A percentile compares a stretch with the other conserved stretches of the same genome.
These are phyloP conservation scores for Heliconius himera DNA, from an alignment of 1,140 invertebrate species.

Conservation along the genomic window DNA sequence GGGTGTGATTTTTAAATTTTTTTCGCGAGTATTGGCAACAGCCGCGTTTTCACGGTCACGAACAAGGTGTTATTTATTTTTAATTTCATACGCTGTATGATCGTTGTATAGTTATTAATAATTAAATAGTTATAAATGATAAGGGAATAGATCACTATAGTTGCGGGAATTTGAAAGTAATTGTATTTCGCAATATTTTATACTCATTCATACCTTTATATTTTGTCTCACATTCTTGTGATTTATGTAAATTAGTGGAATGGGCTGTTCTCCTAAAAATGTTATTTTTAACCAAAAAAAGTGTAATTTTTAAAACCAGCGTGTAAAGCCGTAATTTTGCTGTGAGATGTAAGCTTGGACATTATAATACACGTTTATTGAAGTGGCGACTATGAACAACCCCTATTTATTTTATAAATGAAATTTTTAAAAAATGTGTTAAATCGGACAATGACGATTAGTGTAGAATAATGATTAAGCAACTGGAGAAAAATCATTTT, in stretches of 20 bases:
- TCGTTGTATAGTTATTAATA: not conserved
- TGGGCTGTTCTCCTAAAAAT: too few species aligned
- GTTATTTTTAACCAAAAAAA: too few species aligned
- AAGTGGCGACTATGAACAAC: too few species aligned
- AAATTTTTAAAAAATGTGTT: too few species aligned
- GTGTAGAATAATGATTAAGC: too few species aligned
- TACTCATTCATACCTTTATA: not conserved
- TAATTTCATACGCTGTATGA: not conserved
- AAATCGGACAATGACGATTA: too few species aligned
- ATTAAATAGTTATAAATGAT: not conserved
- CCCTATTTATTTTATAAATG: too few species aligned
- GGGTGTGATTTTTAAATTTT: conserved; percentile 36
- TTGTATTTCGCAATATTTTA: not conserved
- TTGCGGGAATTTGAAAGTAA: not conserved
- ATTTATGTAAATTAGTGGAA: not conserved
- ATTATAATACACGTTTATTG: too few species aligned
- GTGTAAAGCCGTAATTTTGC: too few species aligned
- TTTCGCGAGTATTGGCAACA: conserved; percentile 1
- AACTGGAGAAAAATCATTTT: too few species aligned
- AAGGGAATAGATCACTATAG: not conserved
- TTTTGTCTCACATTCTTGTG: not conserved
- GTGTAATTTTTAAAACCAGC: too few species aligned
- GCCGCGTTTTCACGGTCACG: conserved; percentile 9
- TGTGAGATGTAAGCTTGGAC: too few species aligned
- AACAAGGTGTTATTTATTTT: not conserved